Conservation (phyloP, 2,888 invertebrate species). For the Lepidochitona cinerea region DNA sequence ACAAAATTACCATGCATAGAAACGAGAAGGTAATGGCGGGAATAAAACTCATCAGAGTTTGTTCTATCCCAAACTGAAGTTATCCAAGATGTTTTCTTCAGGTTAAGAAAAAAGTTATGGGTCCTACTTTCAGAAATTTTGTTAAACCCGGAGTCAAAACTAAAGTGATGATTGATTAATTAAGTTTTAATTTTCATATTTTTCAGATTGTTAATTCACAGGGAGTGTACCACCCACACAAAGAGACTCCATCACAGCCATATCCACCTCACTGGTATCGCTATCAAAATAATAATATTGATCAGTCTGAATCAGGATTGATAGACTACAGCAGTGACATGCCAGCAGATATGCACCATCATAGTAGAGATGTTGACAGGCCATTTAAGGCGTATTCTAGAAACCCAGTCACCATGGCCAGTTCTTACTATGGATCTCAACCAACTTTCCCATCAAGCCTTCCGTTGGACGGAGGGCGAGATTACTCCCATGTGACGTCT, state of each 20-base stretch:
- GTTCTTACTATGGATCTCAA: neutral
- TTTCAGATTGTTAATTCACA: neutral
- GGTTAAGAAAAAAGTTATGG: no score
- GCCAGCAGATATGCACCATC: neutral
- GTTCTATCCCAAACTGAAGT: no score
- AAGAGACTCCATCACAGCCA: neutral
- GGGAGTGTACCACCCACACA: neutral
- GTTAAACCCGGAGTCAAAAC: no score
- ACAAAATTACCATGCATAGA: no score
- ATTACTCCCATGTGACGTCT: neutral
- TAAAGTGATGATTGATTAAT: neutral
- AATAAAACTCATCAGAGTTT: no score
- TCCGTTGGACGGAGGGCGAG: neutral
- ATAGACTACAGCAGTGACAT: neutral
- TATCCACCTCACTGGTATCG: neutral
- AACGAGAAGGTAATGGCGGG: no score
- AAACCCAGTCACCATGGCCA: constrained; percentile 1
- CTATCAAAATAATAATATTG: neutral
- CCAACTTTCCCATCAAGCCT: neutral
- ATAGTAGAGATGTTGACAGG: constrained; percentile 17
- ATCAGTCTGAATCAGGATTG: neutral
- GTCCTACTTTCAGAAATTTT: no score
- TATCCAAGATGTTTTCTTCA: no score
- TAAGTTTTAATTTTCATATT: neutral
- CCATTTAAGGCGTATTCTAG: constrained; percentile 36